Evolutionary conservation across 2,888 invertebrate genomes (phyloP).

Genomic region (Perizoma flavofasciatum): DNA sequence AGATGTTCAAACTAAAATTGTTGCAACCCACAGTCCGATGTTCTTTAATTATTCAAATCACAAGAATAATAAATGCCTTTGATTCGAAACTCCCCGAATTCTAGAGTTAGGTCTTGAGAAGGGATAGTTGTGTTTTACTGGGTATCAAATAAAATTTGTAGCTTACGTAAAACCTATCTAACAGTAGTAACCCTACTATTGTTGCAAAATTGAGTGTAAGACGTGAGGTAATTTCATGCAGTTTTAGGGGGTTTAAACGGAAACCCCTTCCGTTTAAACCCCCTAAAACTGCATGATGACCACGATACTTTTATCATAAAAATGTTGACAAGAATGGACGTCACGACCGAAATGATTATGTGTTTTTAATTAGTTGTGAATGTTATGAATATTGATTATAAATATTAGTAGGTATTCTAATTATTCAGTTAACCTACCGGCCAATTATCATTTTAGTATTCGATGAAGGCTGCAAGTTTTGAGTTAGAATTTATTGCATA

Average conservation of each 20-base stretch:
- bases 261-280: too few species aligned
- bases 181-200: slow-evolving; percentile 39
- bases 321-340: slow-evolving; percentile 31
- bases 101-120: too few species aligned
- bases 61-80: too few species aligned
- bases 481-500: slow-evolving; percentile 16
- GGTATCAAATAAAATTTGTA: slow-evolving; percentile 32
- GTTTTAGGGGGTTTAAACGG: slow-evolving; percentile 59
- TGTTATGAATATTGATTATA: slow-evolving; percentile 30
- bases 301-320: slow-evolving; percentile 35
- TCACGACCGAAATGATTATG: slow-evolving; percentile 23
- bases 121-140: slow-evolving; percentile 3
- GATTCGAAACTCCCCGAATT: too few species aligned
- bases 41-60: too few species aligned
- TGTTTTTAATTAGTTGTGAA: slow-evolving; percentile 32
- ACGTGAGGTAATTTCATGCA: slow-evolving; percentile 63
- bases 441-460: slow-evolving; percentile 1
- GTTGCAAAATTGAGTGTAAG: too few species aligned
- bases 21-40: too few species aligned
- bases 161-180: slow-evolving; percentile 44
- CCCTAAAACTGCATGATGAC: too few species aligned
- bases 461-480: slow-evolving; percentile 12
- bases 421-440: not conserved
- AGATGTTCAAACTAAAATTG: too few species aligned
- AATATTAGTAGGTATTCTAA: slow-evolving; percentile 15